phyloP scores from a whole-genome alignment of 2,797 vertebrate genomes.

The Pseudochirops corinnae region DNA sequence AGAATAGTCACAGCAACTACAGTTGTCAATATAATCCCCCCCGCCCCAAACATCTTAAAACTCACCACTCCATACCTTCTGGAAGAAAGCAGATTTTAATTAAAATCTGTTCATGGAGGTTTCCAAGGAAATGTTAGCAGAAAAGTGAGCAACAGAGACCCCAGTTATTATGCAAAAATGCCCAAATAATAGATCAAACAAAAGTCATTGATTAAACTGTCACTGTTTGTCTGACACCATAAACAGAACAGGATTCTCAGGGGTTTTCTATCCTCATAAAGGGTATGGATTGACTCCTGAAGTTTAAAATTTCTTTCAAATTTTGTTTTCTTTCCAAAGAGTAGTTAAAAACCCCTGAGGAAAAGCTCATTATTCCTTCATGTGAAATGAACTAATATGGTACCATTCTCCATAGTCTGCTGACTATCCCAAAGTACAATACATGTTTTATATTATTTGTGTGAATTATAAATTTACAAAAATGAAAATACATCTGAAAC shows the following conservation, averaged over 20 bases:
- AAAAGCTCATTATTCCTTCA: background rate
- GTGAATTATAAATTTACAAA: background rate
- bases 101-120: background rate
- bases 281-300: background rate
- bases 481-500: background rate
- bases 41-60: background rate
- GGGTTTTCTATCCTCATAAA: background rate
- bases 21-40: background rate
- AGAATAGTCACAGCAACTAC: background rate
- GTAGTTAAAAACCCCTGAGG: no score
- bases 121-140: background rate
- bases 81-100: background rate
- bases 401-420: background rate
- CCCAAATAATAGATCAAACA: background rate
- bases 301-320: background rate
- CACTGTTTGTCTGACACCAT: background rate
- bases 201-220: background rate
- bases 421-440: background rate
- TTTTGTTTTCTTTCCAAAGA: background rate
- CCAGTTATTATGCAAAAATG: background rate
- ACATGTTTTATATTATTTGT: background rate
- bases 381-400: background rate
- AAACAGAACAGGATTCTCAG: background rate
- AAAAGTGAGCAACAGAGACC: background rate
- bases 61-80: background rate